Evolutionary conservation across 2,797 vertebrate genomes (phyloP), one percentile per base, ranked within the genome.

Genomic region (Poeciliopsis gracilis): DNA sequence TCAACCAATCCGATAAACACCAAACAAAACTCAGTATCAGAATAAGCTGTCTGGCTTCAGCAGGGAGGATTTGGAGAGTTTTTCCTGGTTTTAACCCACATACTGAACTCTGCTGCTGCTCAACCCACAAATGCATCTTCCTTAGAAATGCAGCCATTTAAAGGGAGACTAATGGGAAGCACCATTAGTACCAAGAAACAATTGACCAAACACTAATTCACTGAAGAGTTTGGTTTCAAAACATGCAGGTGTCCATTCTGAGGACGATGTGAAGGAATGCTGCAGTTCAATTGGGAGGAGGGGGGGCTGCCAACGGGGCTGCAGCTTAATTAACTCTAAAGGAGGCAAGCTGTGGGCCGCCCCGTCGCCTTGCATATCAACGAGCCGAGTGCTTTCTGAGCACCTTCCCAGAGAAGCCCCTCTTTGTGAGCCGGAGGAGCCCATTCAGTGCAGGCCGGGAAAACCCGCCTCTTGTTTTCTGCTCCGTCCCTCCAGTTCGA

Each of bases 341-440:
- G 93, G 93, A 91, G 94, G 92, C 87, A 89, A 94, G 87, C 92
- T 94, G 92, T 70, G 82, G 88, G 90, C 91, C 91, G 92, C 86
- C 89, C 94, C 71, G 90, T 95, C 92, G 96, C 93, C 94, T 95
- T 95, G 96, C 96, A 96, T 97, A 95, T 95, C 95, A 97, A 96
- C 96, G 94, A 96, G 95, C 92, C 90, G 85, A 94, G 91, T 91
- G 87, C 78, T 93, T 95, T 96, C 94, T 93, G 91, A 95, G 94
- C 91, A 93, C 92, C 91, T 94, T 92, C 72, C 77, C 89, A 91
- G 95, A 96, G 96, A 97, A 94, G 93, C 93, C 92, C 89, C 90
- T 91, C 95, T 96, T 97, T 97, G 96, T 97, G 94, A 95, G 93
- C 77, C 63, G 0, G 78, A 80, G 89, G 85, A 84, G 81, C 70